Base-by-base conservation (phyloP, 2,113 vertebrate species). In the Ctenodactylus gundi region DNA sequence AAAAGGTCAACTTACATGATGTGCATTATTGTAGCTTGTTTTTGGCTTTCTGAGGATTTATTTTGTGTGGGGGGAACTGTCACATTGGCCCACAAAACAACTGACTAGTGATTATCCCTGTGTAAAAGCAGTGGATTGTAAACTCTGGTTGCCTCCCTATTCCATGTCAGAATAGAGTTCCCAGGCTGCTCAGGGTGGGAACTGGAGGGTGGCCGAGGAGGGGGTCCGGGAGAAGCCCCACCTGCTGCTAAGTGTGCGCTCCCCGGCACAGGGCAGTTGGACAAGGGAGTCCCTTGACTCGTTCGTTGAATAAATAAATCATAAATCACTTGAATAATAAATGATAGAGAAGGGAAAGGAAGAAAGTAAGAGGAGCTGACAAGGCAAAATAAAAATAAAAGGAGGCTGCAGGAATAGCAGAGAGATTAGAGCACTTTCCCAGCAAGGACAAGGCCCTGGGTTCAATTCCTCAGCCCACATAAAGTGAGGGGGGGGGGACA, bases 231-330 rank as follows among this genome's bases (percentile, higher is more conserved):
- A n/a, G n/a, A n/a, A n/a, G n/a, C n/a, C n/a, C n/a, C n/a, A n/a
- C n/a, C n/a, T n/a, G n/a, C n/a, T n/a, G n/a, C n/a, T n/a, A n/a
- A n/a, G n/a, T n/a, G n/a, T n/a, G n/a, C n/a, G n/a, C n/a, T n/a
- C n/a, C n/a, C n/a, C 67, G 60, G 17, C 36, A 8, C 7, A 23
- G 46, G 21, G 44, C 62, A 36, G 53, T 91, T 67, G 89, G 72
- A 86, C n/a, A 84, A 91, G 91, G 15, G 31, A 14, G 53, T 67
- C 41, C 64, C 36, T 94, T 3, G 1, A 57, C 31, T 92, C 81
- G 58, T 41, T 90, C 83, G n/a, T 3, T 44, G 29, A 88, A 89
- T 93, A 81, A 96, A 96, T 94, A 91, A 95, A 89, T 58, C 78
- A 89, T 81, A 25, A 39, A 21, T 55, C 83, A 18, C 68, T 80